Base-by-base conservation (phyloP, 2,797 vertebrate species). In the Chaunax sp. region DNA sequence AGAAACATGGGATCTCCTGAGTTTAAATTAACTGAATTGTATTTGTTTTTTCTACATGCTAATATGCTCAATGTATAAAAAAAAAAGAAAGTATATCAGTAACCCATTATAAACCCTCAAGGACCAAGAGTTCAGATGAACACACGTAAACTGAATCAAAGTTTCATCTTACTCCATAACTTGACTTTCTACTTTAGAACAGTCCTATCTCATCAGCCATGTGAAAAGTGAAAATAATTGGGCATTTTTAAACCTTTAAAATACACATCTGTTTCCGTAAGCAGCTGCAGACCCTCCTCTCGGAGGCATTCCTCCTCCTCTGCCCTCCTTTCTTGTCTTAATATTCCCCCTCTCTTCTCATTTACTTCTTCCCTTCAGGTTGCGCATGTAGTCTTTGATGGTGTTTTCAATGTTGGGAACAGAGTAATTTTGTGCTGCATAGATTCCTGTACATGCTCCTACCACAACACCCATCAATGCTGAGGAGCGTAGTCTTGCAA, bases 381-480 rank as follows among this genome's bases (percentile, higher is more conserved):
- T 81, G 49, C 50, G 71, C 7, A 97, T 75, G 72, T 95, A 97
- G 87, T 97, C 96, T 79, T 90, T 96, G 83, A 98, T 1, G 0
- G 94, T 95, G 75, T 90, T 94, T 83, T 98, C 97, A 4, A 98
- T 94, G 51, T 96, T 91, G 61, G 97, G 97, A 47, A 98, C 78
- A 0, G 91, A 80, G 22, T 96, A 98, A 63, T 83, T 93, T 72
- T 99, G 97, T 45, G 96, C 96, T 0, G 90, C 93, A 0, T 94
- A 97, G 35, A 98, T 94, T 43, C 97, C 97, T 0, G 95, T 96
- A 82, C 95, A 96, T 3, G 95, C 94, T 49, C 97, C 97, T 11
- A 94, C 83, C 1, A 91, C 90, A 40, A 97, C 97, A 5, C 97
- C 97, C 76, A 98, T 41, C 26, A 99, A 69, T 0, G 96, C 95